Evolutionary conservation across 2,888 invertebrate genomes (phyloP).

Genomic region (Clistopyga incitator): DNA sequence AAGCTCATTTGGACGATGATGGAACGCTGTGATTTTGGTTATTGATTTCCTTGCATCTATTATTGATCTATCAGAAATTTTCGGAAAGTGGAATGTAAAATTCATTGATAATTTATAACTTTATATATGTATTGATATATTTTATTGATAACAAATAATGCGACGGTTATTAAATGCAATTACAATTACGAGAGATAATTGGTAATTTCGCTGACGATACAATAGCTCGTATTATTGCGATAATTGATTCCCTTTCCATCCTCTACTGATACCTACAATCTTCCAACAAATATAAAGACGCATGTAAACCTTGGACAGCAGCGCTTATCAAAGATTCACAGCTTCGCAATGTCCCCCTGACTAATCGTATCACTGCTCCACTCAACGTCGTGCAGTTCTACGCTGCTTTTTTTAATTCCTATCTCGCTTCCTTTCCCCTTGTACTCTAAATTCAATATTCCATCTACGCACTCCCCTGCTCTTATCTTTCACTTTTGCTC

Average conservation of each 20-base stretch:
- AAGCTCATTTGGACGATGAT: too few relatives aligned
- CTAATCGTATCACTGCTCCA: slow-evolving; percentile 13
- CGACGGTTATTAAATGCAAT: too few relatives aligned
- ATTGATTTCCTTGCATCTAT: too few relatives aligned
- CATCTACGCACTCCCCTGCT: not conserved
- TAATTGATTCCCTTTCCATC: not conserved
- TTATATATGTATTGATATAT: too few relatives aligned
- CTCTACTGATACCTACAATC: not conserved
- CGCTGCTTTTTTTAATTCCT: slow-evolving; percentile 1
- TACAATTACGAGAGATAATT: not conserved
- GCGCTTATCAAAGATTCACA: not conserved
- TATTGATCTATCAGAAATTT: too few relatives aligned
- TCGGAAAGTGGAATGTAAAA: too few relatives aligned
- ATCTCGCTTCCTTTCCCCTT: not conserved
- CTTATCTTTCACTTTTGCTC: slow-evolving; percentile 29
- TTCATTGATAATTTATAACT: too few relatives aligned
- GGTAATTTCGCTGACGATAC: not conserved
- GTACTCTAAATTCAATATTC: slow-evolving; percentile 28
- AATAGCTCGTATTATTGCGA: not conserved
- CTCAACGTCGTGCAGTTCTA: slow-evolving; percentile 2
- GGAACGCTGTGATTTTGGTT: too few relatives aligned
- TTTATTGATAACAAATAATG: too few relatives aligned
- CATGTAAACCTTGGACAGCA: not conserved
- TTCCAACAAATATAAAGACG: not conserved
- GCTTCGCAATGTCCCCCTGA: not conserved